These are phyloP conservation scores for Chrysolina haemoptera DNA, from an alignment of 2,888 invertebrate species.

Conservation along the genomic window DNA sequence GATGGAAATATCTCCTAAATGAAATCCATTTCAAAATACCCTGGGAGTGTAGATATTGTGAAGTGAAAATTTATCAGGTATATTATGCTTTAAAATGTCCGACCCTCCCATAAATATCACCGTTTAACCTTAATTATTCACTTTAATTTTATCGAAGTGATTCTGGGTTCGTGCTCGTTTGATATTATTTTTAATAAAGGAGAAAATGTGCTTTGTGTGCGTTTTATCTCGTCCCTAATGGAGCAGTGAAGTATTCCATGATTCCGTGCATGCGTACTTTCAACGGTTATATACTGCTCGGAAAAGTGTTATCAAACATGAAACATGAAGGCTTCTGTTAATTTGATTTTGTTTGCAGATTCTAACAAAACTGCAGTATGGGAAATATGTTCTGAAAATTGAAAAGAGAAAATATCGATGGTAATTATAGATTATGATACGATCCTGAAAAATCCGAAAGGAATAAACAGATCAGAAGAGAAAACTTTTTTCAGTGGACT, in stretches of 20 bases:
- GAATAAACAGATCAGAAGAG: no score
- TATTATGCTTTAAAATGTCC: background rate
- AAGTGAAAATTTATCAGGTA: background rate
- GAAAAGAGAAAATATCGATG: background rate
- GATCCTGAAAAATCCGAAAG: no score
- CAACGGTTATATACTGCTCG: background rate
- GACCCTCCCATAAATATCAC: background rate
- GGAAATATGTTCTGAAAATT: background rate
- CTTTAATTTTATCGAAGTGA: background rate
- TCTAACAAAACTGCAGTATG: background rate
- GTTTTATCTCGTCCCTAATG: background rate
- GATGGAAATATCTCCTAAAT: no score
- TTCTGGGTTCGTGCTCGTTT: slow-evolving; percentile 4
- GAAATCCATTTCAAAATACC: no score
- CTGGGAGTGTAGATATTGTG: no score
- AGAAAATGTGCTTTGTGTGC: background rate
- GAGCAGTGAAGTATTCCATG: background rate
- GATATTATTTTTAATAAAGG: background rate
- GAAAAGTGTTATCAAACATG: background rate
- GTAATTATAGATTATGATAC: no score
- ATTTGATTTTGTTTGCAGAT: background rate
- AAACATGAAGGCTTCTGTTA: background rate
- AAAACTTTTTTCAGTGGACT: no score
- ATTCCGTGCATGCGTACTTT: background rate
- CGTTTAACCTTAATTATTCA: background rate